These are phyloP conservation scores for Bradypodion ventrale DNA, from an alignment of 2,797 vertebrate species.

Conservation along the genomic window DNA sequence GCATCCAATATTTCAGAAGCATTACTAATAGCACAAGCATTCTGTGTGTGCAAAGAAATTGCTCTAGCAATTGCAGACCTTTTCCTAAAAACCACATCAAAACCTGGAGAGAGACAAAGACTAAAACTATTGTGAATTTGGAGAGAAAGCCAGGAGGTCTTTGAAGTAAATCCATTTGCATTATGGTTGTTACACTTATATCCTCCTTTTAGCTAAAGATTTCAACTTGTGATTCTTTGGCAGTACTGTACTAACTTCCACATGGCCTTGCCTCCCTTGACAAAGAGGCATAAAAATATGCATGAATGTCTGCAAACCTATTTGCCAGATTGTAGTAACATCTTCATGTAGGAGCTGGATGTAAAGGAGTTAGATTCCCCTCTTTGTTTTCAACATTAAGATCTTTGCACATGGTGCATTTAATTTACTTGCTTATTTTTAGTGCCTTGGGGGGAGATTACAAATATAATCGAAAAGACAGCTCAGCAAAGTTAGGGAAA, in stretches of 20 bases:
- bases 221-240: background rate
- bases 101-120: background rate
- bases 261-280: no score
- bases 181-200: background rate
- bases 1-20: background rate
- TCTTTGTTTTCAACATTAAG: background rate
- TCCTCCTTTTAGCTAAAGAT: background rate
- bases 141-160: no score
- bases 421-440: conserved; percentile 32
- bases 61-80: background rate
- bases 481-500: background rate
- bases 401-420: conserved; percentile 17
- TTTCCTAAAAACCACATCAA: background rate
- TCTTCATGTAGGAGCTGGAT: background rate
- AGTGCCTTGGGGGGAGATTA: background rate
- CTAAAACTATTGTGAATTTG: background rate
- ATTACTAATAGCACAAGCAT: background rate
- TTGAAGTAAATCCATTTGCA: background rate
- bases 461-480: background rate
- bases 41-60: background rate
- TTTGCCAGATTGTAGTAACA: background rate
- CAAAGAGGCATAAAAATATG: background rate
- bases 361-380: background rate
- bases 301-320: background rate
- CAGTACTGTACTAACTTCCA: background rate